A percentile compares a stretch with the other conserved stretches of the same genome.
Evolutionary conservation across 2,888 invertebrate species (phyloP).

Genomic region (Mythimna loreyi): DNA sequence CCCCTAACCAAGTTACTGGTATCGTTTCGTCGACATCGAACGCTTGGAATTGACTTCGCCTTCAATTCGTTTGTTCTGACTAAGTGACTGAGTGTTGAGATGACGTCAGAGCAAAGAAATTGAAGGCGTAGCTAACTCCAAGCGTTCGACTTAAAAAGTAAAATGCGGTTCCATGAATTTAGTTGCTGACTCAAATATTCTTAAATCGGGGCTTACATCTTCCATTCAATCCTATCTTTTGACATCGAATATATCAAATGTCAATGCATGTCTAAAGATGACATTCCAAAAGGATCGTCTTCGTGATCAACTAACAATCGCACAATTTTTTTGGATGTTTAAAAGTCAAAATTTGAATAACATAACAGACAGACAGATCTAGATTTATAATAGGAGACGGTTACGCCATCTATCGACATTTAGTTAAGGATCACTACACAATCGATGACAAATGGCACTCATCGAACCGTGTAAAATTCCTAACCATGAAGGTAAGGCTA

Average conservation of each 20-base stretch:
- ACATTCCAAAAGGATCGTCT: conserved; percentile 44
- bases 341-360: conserved; percentile 50
- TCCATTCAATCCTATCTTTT: neutral
- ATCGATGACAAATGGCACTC: conserved; percentile 15
- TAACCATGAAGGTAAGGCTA: neutral
- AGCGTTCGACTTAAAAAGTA: too few relatives aligned
- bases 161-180: neutral
- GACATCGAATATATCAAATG: conserved; percentile 6
- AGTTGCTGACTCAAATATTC: neutral
- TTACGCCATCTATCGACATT: neutral
- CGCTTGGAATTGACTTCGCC: too few relatives aligned
- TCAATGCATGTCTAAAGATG: conserved; percentile 14
- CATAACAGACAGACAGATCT: conserved; percentile 5
- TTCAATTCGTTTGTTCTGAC: too few relatives aligned
- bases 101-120: too few relatives aligned
- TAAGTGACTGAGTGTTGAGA: too few relatives aligned
- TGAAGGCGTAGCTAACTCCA: too few relatives aligned
- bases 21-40: too few relatives aligned
- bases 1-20: too few relatives aligned
- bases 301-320: conserved; percentile 45
- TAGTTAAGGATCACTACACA: conserved; percentile 13
- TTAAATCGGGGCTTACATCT: neutral
- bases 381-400: conserved; percentile 9
- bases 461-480: conserved; percentile 16
- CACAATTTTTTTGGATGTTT: conserved; percentile 27